Evolutionary conservation across 2,888 invertebrate species (phyloP).

Genomic region (Hanleya hanleyi): DNA sequence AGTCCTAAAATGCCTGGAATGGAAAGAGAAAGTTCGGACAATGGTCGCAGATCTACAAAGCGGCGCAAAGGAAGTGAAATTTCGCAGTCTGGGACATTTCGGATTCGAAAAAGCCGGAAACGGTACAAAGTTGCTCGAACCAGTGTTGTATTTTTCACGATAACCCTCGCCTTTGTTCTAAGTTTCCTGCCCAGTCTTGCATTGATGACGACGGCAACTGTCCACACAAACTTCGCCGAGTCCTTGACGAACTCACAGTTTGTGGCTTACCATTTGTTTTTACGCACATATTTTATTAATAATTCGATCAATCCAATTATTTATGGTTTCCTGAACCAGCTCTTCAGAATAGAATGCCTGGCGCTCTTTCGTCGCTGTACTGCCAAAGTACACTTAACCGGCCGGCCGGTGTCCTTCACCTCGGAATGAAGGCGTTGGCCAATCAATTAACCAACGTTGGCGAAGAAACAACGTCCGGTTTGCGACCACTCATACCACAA

Average conservation of each 20-base stretch:
- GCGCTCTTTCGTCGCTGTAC: neutral
- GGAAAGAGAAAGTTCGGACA: conserved; percentile 2
- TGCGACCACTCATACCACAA: too few relatives aligned
- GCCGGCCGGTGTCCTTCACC: neutral
- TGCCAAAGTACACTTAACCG: neutral
- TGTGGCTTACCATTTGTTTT: neutral
- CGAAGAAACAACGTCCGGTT: too few relatives aligned
- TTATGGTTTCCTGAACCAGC: conserved; percentile 1
- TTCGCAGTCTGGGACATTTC: neutral
- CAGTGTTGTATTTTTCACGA: neutral
- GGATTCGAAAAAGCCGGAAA: neutral
- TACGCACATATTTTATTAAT: conserved; percentile 8
- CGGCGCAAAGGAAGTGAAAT: neutral
- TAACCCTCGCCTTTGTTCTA: neutral
- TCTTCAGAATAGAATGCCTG: neutral
- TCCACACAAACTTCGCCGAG: neutral
- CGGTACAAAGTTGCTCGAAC: conserved; percentile 2
- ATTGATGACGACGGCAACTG: neutral
- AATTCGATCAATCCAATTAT: conserved; percentile 3
- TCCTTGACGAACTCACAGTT: neutral
- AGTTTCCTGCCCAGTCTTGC: conserved; percentile 1
- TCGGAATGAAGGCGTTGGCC: too few relatives aligned
- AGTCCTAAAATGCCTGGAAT: neutral
- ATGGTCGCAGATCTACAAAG: neutral
- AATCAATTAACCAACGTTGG: too few relatives aligned